Evolutionary conservation across 1,140 invertebrate species (phyloP), one percentile per base, ranked within the genome.

Genomic region (Drosophila ercepeae): DNA sequence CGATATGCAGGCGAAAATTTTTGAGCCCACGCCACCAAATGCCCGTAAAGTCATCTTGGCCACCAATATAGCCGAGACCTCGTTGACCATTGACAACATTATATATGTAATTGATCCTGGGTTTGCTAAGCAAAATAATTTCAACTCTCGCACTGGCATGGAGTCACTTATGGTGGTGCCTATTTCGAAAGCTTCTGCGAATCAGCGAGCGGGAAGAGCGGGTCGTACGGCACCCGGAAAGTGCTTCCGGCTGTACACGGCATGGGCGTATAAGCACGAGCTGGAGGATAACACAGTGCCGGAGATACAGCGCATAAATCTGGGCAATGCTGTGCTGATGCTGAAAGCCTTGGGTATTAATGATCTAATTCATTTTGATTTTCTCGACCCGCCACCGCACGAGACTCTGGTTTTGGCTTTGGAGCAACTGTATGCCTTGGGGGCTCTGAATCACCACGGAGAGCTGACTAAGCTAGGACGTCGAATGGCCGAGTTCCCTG

Each of bases 11-110:
- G 96, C 97, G 2, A 99, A 99, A 92, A 99, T 99, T 79, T 99
- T 99, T 92, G 96, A 98, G 79, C 97, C 97, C 0, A 99, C 98
- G 9, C 98, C 98, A 39, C 95, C 97, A 18, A 97, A 97, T 60
- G 97, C 98, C 1, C 93, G 99, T 78, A 99, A 98, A 95, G 97
- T 99, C 19, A 95, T 99, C 13, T 92, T 99, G 16, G 99, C 99
- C 1, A 99, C 99, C 16, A 99, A 99, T 91, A 99, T 99, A 90
- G 99, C 99, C 1, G 98, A 99, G 93, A 99, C 99, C 14, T 99
- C 98, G 3, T 92, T 99, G 7, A 99, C 99, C 1, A 99, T 99
- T 75, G 99, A 99, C 91, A 99, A 99, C 78, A 99, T 99, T 69
- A 96, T 98, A 48, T 99, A 99, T 93, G 99, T 99, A 0, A 99